phyloP scores from a whole-genome alignment of 2,113 vertebrate species.

The Chroicocephalus ridibundus region DNA sequence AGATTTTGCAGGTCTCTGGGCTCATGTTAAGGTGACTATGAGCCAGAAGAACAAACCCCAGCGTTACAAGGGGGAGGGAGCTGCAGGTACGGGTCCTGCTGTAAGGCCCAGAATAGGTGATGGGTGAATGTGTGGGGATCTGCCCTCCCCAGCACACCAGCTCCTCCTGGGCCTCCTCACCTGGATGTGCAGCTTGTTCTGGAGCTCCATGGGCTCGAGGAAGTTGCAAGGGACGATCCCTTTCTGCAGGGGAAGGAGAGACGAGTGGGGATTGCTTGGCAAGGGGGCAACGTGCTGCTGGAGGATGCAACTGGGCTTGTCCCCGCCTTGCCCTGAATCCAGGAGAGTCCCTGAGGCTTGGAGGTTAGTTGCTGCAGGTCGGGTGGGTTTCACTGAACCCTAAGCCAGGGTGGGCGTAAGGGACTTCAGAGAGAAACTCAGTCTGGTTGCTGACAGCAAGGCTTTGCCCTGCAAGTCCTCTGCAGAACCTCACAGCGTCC shows the following conservation, averaged over 20 bases:
- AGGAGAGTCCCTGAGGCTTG: not conserved
- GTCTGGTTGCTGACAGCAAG: not conserved
- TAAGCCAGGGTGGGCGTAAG: not conserved
- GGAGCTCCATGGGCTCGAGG: slow-evolving; percentile 85
- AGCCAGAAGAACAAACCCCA: not conserved
- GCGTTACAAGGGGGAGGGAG: not conserved
- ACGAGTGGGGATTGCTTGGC: not conserved
- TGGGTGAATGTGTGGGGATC: not conserved
- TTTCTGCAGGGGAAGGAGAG: slow-evolving; percentile 70
- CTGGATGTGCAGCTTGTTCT: slow-evolving; percentile 74
- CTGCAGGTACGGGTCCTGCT: not conserved
- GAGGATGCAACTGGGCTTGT: not conserved
- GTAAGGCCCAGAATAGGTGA: not conserved
- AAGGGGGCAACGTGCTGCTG: not conserved
- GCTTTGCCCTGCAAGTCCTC: not conserved
- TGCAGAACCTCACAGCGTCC: not conserved
- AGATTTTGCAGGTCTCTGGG: not conserved
- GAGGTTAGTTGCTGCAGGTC: not conserved
- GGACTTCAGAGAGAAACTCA: not conserved
- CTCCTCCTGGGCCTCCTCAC: slow-evolving; percentile 56
- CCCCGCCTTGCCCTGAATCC: not conserved
- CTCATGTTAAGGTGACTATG: not conserved
- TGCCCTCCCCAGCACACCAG: not conserved
- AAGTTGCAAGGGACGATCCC: slow-evolving; percentile 95
- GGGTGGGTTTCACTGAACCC: not conserved